These are phyloP conservation scores for Tetragonula carbonaria DNA, from an alignment of 2,888 invertebrate species.

Conservation along the genomic window DNA sequence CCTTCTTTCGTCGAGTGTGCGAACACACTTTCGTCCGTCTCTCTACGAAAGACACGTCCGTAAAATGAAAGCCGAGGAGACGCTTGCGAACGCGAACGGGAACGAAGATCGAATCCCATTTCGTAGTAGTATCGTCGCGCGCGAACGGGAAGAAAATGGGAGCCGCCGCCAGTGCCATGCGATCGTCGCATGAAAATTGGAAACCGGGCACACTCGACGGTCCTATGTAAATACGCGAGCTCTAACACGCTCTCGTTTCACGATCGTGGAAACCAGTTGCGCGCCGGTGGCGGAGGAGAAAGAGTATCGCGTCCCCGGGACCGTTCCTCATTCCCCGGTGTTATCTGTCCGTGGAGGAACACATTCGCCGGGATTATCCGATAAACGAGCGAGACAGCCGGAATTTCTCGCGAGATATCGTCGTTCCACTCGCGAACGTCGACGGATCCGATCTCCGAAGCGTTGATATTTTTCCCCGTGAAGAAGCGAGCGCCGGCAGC, in stretches of 20 bases:
- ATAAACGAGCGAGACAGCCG: neutral
- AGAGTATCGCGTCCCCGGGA: neutral
- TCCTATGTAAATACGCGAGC: conserved; percentile 44
- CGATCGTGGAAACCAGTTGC: conserved; percentile 43
- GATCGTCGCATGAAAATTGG: conserved; percentile 32
- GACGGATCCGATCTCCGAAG: neutral
- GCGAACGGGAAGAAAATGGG: neutral
- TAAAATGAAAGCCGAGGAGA: neutral
- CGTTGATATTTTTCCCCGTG: conserved; percentile 1
- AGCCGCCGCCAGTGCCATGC: neutral
- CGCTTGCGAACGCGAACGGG: neutral
- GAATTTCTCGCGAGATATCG: conserved; percentile 9
- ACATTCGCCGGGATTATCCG: neutral
- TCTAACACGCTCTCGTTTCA: neutral
- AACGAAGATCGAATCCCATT: conserved; percentile 11
- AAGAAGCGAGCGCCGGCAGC: neutral
- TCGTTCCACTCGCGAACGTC: neutral
- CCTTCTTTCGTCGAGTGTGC: too few relatives aligned
- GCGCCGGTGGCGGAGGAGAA: conserved; percentile 3
- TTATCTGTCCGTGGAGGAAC: neutral
- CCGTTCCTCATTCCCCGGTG: conserved; percentile 4
- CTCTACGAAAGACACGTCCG: neutral
- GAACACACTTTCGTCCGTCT: too few relatives aligned
- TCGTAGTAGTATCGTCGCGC: neutral
- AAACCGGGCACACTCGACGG: conserved; percentile 24